These are phyloP conservation scores for Carcharodon carcharias DNA, from an alignment of 2,797 vertebrate species.

Conservation along the genomic window DNA sequence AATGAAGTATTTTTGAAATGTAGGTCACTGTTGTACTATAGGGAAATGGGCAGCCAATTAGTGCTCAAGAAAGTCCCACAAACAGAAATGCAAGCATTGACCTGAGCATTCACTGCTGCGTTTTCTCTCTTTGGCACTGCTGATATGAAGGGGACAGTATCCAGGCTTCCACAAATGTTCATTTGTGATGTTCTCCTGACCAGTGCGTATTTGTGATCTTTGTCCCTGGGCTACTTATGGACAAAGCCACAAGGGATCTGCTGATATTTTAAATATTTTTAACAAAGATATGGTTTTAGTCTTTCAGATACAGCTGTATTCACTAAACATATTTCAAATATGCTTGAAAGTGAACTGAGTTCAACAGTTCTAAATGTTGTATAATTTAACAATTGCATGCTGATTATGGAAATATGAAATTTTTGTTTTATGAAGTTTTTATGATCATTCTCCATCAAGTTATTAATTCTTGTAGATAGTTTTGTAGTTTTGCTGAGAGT, in stretches of 20 bases:
- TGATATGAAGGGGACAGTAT: background rate
- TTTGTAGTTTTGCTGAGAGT: background rate
- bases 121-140: background rate
- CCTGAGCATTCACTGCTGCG: background rate
- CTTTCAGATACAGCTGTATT: background rate
- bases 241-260: background rate
- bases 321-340: background rate
- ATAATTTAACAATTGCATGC: background rate
- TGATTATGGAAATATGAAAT: slow-evolving; percentile 1
- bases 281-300: background rate
- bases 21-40: too few relatives aligned
- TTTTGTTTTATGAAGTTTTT: slow-evolving; percentile 10
- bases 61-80: background rate
- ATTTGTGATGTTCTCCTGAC: background rate
- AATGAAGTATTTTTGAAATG: background rate
- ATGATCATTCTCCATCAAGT: background rate
- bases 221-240: background rate
- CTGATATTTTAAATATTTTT: background rate
- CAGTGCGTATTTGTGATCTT: background rate
- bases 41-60: background rate
- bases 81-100: background rate
- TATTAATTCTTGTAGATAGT: background rate
- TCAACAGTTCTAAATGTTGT: background rate
- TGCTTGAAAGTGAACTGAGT: background rate
- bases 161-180: background rate